Conservation (phyloP, 2,888 invertebrate species). For the Conus canariensis region DNA sequence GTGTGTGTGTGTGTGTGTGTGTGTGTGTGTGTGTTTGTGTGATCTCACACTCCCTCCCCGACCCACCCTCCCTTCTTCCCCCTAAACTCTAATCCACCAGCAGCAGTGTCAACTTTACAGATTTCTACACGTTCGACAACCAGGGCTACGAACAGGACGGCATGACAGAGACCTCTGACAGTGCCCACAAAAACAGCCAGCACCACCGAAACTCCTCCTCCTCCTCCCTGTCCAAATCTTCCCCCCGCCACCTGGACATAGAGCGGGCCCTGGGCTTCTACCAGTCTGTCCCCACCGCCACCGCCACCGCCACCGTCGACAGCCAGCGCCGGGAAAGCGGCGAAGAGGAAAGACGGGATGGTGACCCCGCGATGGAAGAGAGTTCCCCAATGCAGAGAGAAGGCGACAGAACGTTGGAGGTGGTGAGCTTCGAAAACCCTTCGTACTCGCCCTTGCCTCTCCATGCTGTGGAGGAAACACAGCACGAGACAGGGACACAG, state of each 20-base stretch:
- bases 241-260: not conserved
- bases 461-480: too few relatives aligned
- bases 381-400: too few relatives aligned
- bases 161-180: not conserved
- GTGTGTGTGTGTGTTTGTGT: too few relatives aligned
- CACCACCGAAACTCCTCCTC: not conserved
- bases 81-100: too few relatives aligned
- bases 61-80: too few relatives aligned
- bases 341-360: not conserved
- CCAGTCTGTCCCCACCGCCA: not conserved
- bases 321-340: not conserved
- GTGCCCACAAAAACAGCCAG: not conserved
- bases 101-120: not conserved
- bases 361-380: not conserved
- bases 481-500: not conserved
- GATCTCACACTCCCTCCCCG: too few relatives aligned
- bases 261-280: not conserved
- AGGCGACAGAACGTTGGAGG: not conserved
- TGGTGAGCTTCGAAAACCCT: not conserved
- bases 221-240: not conserved
- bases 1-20: too few relatives aligned
- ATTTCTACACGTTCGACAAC: conserved; percentile 5
- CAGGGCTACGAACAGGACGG: not conserved
- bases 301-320: not conserved
- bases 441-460: not conserved